Percentiles rank a stretch among this genome's conserved stretches.
phyloP scores from a whole-genome alignment of 1,140 invertebrate genomes.

The Zaprionus camerounensis region DNA sequence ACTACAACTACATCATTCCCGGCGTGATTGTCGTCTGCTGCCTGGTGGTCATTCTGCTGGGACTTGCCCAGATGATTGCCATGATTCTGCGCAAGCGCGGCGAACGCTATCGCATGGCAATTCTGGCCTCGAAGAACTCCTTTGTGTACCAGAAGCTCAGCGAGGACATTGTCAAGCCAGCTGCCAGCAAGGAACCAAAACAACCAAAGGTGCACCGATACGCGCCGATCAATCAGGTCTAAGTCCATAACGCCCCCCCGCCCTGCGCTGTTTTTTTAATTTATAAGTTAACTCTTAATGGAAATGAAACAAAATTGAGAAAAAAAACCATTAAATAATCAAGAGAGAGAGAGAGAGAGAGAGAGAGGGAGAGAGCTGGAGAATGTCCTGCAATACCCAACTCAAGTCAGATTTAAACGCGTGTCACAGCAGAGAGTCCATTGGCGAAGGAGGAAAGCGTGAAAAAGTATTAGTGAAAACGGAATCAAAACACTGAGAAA shows the following conservation, averaged over 20 bases:
- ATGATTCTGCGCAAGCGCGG: constrained; percentile 85
- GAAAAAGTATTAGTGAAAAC: constrained; percentile 75
- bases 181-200: constrained; percentile 83
- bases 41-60: constrained; percentile 85
- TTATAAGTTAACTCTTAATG: constrained; percentile 79
- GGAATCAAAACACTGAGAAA: constrained; percentile 48
- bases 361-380: constrained; percentile 23
- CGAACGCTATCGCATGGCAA: constrained; percentile 86
- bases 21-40: constrained; percentile 84
- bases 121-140: constrained; percentile 81
- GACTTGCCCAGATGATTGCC: constrained; percentile 85
- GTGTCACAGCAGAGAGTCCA: constrained; percentile 10
- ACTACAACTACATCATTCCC: constrained; percentile 85
- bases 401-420: constrained; percentile 19
- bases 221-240: constrained; percentile 84
- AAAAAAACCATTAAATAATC: constrained; percentile 17
- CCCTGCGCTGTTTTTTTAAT: constrained; percentile 79
- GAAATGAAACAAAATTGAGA: constrained; percentile 52
- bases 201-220: constrained; percentile 87
- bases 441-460: constrained; percentile 5
- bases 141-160: constrained; percentile 87
- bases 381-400: constrained; percentile 8
- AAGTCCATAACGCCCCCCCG: constrained; percentile 49
- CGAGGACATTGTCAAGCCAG: constrained; percentile 85
- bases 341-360: constrained; percentile 30